Evolutionary conservation across 2,797 vertebrate genomes (phyloP), one percentile per base, ranked within the genome.

Genomic region (Lepus townsendii): DNA sequence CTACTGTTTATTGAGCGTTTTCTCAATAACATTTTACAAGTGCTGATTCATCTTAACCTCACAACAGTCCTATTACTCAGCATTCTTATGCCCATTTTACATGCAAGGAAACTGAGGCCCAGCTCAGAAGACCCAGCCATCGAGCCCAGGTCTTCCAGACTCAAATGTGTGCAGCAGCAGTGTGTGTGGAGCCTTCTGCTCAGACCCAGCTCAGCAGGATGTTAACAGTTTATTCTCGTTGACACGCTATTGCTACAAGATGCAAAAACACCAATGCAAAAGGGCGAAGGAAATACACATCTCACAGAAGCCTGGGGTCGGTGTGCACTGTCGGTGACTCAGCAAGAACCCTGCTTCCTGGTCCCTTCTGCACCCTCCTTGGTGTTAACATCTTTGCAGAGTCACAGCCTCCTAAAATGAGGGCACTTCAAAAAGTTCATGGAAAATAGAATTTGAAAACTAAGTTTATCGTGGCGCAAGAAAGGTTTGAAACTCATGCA

Each of bases 181-280:
- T 0, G 4, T 72, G 12, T 47, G n/a, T 27, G 35, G 35, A 52
- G 8, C 42, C 30, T 79, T 57, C 62, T 83, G 54, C 17, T 3
- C 3, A 22, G 7, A 1, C 42, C 62, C 63, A 72, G 73, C 95
- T 83, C 80, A 54, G 66, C 6, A 7, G 63, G 38, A 42, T 83
- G 12, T 35, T 83, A 65, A 63, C 57, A 54, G 32, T 35, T 68
- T 83, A 60, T 82, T 93, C 83, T 82, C 63, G 19, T 77, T 89
- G 69, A 60, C 75, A 52, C 8, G 47, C 38, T 68, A 52, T 68
- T 62, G 9, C 63, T 35, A 20, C 32, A 78, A 62, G 54, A 54
- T 7, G 30, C 35, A 76, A 62, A 83, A 66, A 60, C 65, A 30
- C 76, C 42, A 22, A 22, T 60, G 75, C 4, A 12, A 20, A 66